Base-by-base conservation (phyloP, 2,113 vertebrate genomes). In the Burhinus oedicnemus region DNA sequence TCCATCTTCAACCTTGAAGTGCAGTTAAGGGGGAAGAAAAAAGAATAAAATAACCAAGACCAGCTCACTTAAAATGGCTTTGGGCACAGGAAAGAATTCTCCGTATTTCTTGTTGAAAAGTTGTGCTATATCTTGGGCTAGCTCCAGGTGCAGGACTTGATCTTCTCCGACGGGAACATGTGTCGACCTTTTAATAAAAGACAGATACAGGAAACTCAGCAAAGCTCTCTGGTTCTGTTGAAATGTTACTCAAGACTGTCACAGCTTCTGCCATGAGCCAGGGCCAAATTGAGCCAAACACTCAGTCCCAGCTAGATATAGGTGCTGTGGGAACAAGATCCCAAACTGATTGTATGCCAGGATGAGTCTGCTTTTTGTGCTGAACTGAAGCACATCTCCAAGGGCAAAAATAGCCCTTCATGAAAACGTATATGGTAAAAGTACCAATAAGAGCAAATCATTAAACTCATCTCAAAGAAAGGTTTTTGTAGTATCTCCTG, bases 161-260 rank as follows among this genome's bases (percentile, higher is more conserved):
- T 99, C 99, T 97, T 99, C 99, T 83, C 99, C 99, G 29, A 99
- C 99, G 4, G 99, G 99, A 89, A 99, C 98, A 61, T 96, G 98
- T 90, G 99, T 99, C 78, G 99, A 99, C 98, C 99, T 99, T 97
- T 97, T 98, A 98, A 97, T 97, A 94, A 95, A 96, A 98, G 92
- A 97, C 97, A 98, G 96, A 97, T 66, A 97, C 89, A 96, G 89
- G n/a, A 94, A 94, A 87, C 76, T 97, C 89, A 97, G 90, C 38
- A 87, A 95, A 96, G 83, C 87, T 93, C 86, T 94, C n/a, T n/a
- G 17, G 74, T 96, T 93, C 90, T 51, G 85, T 38, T 78, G 83
- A 93, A 95, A 85, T 7, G 83, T 61, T 95, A 91, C 72, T 87
- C 93, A 86, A 96, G 91, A 89, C 58, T 54, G n/a, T 52, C 83